Conservation (phyloP, 2,797 vertebrate species). For the Liparis tanakae region DNA sequence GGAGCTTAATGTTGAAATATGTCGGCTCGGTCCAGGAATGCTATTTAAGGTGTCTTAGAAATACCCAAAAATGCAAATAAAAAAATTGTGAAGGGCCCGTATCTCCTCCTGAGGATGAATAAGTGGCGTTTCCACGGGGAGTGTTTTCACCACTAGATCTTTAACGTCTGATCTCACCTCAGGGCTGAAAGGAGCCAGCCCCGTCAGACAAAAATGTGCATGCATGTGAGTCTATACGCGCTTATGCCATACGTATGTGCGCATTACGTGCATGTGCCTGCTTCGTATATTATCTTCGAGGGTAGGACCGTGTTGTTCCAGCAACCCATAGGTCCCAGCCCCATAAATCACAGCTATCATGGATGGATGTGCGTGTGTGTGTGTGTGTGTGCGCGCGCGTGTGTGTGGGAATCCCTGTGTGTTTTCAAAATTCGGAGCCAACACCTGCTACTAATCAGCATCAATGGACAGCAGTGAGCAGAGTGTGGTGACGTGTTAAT, state of each 20-base stretch:
- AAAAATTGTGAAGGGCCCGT: conserved; percentile 27
- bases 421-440: conserved; percentile 60
- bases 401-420: conserved; percentile 23
- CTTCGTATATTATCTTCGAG: conserved; percentile 70
- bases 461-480: conserved; percentile 62
- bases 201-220: conserved; percentile 65
- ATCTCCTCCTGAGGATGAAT: conserved; percentile 60
- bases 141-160: conserved; percentile 65
- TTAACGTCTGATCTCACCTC: conserved; percentile 73
- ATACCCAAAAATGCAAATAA: neutral
- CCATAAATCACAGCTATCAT: conserved; percentile 81
- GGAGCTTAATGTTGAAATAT: conserved; percentile 45
- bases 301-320: conserved; percentile 73
- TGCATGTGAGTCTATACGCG: conserved; percentile 12
- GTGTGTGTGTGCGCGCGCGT: conserved; percentile 26
- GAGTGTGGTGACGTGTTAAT: conserved; percentile 76
- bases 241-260: conserved; percentile 29
- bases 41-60: conserved; percentile 58
- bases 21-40: conserved; percentile 43
- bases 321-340: conserved; percentile 62
- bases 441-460: conserved; percentile 86
- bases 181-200: conserved; percentile 57
- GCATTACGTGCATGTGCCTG: conserved; percentile 47
- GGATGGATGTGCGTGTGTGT: conserved; percentile 20
- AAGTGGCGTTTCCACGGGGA: conserved; percentile 55